Evolutionary conservation across 2,888 invertebrate species (phyloP).

Genomic region (Tuta absoluta): DNA sequence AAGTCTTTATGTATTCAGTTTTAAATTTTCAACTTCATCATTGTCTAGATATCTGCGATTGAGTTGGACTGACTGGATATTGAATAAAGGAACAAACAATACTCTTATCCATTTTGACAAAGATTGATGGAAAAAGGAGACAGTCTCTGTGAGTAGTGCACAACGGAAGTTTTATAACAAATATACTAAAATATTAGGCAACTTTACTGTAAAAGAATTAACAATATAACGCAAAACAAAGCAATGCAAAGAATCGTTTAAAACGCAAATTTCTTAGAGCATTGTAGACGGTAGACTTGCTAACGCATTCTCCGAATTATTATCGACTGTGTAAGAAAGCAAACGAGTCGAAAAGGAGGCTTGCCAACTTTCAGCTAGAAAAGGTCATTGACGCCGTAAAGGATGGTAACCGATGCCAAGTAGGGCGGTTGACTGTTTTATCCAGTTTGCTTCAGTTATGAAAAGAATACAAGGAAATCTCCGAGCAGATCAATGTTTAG

Average conservation of each 20-base stretch:
- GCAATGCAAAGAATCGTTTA: neutral
- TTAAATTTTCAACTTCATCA: no score
- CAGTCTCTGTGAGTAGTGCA: no score
- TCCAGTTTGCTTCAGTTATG: neutral
- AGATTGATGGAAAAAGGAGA: no score
- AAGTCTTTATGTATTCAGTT: no score
- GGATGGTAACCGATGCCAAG: conserved; percentile 12
- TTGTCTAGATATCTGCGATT: no score
- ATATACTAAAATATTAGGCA: no score
- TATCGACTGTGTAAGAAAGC: conserved; percentile 25
- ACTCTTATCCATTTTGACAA: no score
- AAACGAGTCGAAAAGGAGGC: conserved; percentile 9
- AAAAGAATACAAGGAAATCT: conserved; percentile 5
- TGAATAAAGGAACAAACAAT: no score
- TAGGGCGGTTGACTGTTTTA: neutral
- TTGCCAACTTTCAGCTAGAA: conserved; percentile 10
- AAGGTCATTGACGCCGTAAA: conserved; percentile 7
- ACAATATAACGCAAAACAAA: no score
- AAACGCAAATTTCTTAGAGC: neutral
- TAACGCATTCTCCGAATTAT: conserved; percentile 6
- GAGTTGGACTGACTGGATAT: no score
- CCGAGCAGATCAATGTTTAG: neutral
- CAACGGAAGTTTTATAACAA: no score
- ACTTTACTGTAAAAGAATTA: no score
- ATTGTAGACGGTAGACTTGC: neutral